These are phyloP conservation scores for Busseola fusca DNA, from an alignment of 2,888 invertebrate genomes.

Conservation along the genomic window DNA sequence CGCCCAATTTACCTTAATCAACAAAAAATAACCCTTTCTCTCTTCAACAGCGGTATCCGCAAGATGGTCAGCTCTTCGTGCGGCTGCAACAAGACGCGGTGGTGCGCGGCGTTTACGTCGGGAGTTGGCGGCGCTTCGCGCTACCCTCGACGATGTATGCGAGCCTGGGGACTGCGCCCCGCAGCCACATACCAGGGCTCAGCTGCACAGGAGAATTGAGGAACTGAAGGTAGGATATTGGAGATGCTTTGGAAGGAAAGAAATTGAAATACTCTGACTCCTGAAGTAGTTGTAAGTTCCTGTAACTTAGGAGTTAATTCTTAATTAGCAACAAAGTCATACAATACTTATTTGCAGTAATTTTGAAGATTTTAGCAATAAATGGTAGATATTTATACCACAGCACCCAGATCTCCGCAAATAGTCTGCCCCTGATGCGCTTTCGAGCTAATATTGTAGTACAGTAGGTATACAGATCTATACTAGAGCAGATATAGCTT, in stretches of 20 bases:
- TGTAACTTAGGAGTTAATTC: too few relatives aligned
- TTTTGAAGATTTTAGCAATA: too few relatives aligned
- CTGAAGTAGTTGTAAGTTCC: too few relatives aligned
- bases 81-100: slow-evolving; percentile 83
- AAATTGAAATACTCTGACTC: neutral
- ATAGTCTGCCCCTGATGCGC: too few relatives aligned
- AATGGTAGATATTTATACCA: too few relatives aligned
- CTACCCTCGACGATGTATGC: slow-evolving; percentile 90
- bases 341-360: too few relatives aligned
- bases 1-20: neutral
- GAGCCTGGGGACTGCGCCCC: slow-evolving; percentile 89
- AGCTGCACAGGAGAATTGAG: slow-evolving; percentile 83
- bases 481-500: too few relatives aligned
- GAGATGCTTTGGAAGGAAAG: neutral
- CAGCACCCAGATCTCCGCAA: too few relatives aligned
- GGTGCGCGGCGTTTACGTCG: slow-evolving; percentile 88
- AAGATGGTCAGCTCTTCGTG: slow-evolving; percentile 85
- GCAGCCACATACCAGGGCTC: slow-evolving; percentile 87
- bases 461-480: too few relatives aligned
- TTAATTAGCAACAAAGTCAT: too few relatives aligned
- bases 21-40: neutral
- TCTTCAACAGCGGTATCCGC: slow-evolving; percentile 81
- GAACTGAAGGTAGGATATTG: slow-evolving; percentile 78
- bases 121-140: slow-evolving; percentile 89
- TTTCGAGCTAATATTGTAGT: too few relatives aligned